Conservation (phyloP, 2,113 vertebrate species). For the Monopterus albus region DNA sequence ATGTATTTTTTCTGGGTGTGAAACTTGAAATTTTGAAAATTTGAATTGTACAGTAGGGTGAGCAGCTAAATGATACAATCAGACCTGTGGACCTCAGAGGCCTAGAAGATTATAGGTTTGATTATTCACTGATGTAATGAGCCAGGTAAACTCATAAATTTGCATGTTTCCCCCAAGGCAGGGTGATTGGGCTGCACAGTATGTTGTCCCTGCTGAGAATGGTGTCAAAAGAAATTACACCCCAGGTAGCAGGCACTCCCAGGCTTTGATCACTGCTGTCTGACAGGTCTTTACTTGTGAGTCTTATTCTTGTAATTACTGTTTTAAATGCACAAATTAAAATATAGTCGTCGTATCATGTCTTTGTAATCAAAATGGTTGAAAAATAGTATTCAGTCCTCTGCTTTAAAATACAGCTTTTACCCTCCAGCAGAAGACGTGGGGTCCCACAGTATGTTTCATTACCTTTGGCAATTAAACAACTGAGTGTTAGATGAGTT, state of each 20-base stretch:
- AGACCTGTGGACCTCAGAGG: conserved; percentile 51
- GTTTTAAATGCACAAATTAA: conserved; percentile 60
- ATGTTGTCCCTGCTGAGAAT: conserved; percentile 58
- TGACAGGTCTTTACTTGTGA: conserved; percentile 34
- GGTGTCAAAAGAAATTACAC: conserved; percentile 78
- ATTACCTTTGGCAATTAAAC: neutral
- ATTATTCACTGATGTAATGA: conserved; percentile 73
- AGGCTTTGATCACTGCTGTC: conserved; percentile 60
- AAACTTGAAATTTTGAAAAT: too few relatives aligned
- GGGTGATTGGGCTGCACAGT: conserved; percentile 39
- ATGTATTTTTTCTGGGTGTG: too few relatives aligned
- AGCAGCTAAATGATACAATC: conserved; percentile 43
- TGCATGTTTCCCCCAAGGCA: conserved; percentile 58
- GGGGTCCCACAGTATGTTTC: neutral
- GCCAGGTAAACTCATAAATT: conserved; percentile 70
- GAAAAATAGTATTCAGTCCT: neutral
- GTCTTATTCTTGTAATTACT: conserved; percentile 63
- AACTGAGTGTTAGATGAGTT: neutral
- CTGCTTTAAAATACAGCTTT: conserved; percentile 28
- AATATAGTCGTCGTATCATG: conserved; percentile 43
- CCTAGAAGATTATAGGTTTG: conserved; percentile 57
- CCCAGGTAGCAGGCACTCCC: conserved; percentile 63
- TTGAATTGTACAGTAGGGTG: conserved; percentile 7
- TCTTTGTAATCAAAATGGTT: conserved; percentile 31
- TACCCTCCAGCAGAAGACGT: neutral